phyloP scores from a whole-genome alignment of 2,113 vertebrate genomes.

The Crotalus horridus region DNA sequence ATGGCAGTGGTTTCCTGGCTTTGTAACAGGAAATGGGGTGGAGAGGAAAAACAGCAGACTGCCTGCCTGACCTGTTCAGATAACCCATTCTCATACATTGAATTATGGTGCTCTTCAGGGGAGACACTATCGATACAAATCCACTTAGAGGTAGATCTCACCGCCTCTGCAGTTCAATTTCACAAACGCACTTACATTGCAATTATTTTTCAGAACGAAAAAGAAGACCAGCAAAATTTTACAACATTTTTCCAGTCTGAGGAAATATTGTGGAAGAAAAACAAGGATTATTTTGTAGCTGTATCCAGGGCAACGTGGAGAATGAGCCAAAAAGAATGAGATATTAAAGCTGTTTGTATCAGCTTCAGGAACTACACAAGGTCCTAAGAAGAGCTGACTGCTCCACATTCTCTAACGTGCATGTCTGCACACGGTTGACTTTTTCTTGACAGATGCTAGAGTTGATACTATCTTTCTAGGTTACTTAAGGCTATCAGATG shows the following conservation, averaged over 20 bases:
- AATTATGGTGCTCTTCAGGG: not conserved
- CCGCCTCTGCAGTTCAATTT: not conserved
- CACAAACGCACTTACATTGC: not conserved
- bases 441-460: not conserved
- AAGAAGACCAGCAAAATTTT: not conserved
- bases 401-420: not conserved
- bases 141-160: not conserved
- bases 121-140: not conserved
- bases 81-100: not conserved
- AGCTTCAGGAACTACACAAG: constrained; percentile 2
- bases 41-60: constrained; percentile 46
- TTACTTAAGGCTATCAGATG: not conserved
- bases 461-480: not conserved
- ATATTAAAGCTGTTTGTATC: constrained; percentile 40
- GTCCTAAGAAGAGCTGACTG: not conserved
- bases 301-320: constrained; percentile 61
- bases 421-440: not conserved
- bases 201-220: not conserved
- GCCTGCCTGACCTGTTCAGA: constrained; percentile 33
- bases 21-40: constrained; percentile 69
- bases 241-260: constrained; percentile 34
- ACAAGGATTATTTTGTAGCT: constrained; percentile 64
- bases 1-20: constrained; percentile 61
- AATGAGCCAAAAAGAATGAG: constrained; percentile 41
- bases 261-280: constrained; percentile 67